phyloP scores from a whole-genome alignment of 2,113 vertebrate species.

The Brienomyrus brachyistius region DNA sequence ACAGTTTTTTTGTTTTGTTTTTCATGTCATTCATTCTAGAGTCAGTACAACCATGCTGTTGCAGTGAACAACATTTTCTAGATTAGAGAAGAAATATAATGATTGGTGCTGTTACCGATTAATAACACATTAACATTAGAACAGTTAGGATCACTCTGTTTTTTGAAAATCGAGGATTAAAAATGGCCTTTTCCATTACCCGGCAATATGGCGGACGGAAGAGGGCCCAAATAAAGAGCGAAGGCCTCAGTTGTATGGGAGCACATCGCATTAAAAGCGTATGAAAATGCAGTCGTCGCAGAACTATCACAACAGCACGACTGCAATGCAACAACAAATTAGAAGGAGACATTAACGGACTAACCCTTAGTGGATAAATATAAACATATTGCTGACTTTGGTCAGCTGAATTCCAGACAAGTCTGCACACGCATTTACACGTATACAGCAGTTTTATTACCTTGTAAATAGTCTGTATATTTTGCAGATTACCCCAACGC shows the following conservation, averaged over 20 bases:
- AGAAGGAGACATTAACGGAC: not conserved
- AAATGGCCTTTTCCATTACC: not conserved
- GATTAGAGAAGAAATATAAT: not conserved
- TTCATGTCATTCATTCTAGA: not conserved
- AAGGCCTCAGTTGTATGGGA: not conserved
- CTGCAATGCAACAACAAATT: not conserved
- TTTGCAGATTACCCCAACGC: too few species aligned
- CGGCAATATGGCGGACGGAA: not conserved
- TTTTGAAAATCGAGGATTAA: not conserved
- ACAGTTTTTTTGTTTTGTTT: not conserved
- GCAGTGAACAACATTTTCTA: not conserved
- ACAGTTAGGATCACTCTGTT: not conserved
- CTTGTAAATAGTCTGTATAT: too few species aligned
- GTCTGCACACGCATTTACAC: too few species aligned
- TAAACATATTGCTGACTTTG: not conserved
- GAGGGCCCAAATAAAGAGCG: not conserved
- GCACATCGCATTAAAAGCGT: not conserved
- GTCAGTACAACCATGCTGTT: not conserved
- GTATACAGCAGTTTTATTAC: too few species aligned
- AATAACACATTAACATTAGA: not conserved
- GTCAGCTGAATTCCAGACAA: too few species aligned
- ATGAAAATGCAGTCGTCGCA: not conserved
- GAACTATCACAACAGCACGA: not conserved
- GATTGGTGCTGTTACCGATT: not conserved
- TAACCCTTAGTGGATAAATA: not conserved